Conservation (phyloP, 2,888 invertebrate species). For the Clunio marinus region DNA sequence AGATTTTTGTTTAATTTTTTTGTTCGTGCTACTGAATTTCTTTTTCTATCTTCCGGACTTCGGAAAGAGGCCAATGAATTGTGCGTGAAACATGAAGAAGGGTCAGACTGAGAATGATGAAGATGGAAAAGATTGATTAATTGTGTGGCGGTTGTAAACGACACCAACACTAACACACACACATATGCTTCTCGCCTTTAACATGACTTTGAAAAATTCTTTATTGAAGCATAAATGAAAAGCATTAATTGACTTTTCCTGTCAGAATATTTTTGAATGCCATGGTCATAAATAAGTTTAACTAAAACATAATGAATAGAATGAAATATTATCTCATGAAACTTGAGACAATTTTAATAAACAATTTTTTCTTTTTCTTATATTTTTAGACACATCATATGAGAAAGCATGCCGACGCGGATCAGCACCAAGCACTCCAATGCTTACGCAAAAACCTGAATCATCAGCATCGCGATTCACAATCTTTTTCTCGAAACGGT, state of each 20-base stretch:
- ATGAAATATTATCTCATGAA: not conserved
- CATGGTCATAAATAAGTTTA: too few species aligned
- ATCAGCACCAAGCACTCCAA: conserved; percentile 78
- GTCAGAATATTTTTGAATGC: too few species aligned
- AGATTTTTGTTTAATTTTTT: too few species aligned
- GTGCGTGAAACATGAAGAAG: not conserved
- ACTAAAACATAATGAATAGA: not conserved
- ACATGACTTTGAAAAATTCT: not conserved
- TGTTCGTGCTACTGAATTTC: not conserved
- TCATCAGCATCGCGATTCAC: conserved; percentile 78
- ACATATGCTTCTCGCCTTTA: not conserved
- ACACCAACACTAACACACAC: not conserved
- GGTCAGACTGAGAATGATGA: too few species aligned
- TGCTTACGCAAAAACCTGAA: conserved; percentile 61
- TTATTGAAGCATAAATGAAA: too few species aligned
- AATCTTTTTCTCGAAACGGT: conserved; percentile 59
- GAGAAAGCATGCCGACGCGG: conserved; percentile 84
- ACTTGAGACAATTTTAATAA: not conserved
- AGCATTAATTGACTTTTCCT: too few species aligned
- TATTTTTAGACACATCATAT: conserved; percentile 77
- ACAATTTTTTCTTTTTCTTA: not conserved
- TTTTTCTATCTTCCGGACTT: not conserved
- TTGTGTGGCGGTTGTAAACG: not conserved
- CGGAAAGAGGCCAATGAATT: conserved; percentile 1
- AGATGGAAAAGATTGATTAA: conserved; percentile 2